These are phyloP conservation scores for Keiferia lycopersicella DNA, from an alignment of 2,888 invertebrate genomes.

Conservation along the genomic window DNA sequence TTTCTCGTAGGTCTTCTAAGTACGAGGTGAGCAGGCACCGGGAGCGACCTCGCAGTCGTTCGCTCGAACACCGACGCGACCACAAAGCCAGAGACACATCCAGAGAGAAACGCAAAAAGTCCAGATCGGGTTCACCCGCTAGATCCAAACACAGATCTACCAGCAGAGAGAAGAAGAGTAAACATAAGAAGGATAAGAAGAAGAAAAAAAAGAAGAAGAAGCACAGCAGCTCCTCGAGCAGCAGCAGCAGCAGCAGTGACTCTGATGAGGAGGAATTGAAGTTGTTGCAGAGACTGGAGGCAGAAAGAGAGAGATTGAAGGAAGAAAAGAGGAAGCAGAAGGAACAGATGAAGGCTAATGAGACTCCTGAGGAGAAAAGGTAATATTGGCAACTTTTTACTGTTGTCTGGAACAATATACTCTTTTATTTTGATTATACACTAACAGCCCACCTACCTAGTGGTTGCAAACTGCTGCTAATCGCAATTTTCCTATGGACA, in stretches of 20 bases:
- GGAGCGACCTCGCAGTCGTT: slow-evolving; percentile 48
- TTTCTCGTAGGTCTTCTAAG: slow-evolving; percentile 58
- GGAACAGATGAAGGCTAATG: slow-evolving; percentile 90
- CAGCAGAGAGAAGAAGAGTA: slow-evolving; percentile 47
- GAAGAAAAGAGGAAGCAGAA: slow-evolving; percentile 86
- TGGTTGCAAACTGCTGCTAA: no score
- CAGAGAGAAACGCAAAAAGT: slow-evolving; percentile 31
- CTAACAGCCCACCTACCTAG: no score
- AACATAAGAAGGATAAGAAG: slow-evolving; percentile 40
- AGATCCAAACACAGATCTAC: slow-evolving; percentile 48
- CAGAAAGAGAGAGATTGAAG: slow-evolving; percentile 84
- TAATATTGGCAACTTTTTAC: slow-evolving; percentile 32
- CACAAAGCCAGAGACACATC: slow-evolving; percentile 43
- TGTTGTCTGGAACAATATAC: no score
- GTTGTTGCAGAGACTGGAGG: slow-evolving; percentile 86
- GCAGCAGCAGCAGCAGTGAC: slow-evolving; percentile 67
- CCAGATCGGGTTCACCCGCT: slow-evolving; percentile 40
- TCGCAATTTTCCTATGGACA: no score
- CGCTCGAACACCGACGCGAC: slow-evolving; percentile 46
- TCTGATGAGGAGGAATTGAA: slow-evolving; percentile 81
- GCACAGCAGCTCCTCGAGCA: slow-evolving; percentile 44
- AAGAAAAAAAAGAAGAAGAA: slow-evolving; percentile 60
- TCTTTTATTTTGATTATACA: no score
- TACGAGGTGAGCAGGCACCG: slow-evolving; percentile 46
- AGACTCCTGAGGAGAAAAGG: slow-evolving; percentile 97